A percentile compares a stretch with the other conserved stretches of the same genome.
These are phyloP conservation scores for Forbesichthys agassizii DNA, from an alignment of 2,113 vertebrate genomes.

Conservation along the genomic window DNA sequence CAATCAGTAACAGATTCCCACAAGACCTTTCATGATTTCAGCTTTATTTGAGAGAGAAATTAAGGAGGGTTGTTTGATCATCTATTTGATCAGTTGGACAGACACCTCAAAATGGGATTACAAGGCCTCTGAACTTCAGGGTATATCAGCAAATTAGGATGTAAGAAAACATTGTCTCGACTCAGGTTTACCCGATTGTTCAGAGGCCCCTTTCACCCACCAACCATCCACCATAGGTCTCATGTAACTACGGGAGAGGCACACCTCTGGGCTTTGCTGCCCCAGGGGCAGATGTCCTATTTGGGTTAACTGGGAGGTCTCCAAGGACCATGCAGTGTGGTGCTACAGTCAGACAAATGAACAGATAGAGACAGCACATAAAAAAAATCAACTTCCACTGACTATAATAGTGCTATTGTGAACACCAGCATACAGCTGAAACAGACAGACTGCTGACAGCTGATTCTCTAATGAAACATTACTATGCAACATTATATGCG, in stretches of 20 bases:
- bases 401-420: not conserved
- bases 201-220: slow-evolving; percentile 1
- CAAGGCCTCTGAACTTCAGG: not conserved
- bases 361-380: slow-evolving; percentile 4
- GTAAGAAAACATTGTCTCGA: not conserved
- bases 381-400: not conserved
- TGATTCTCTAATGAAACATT: not conserved
- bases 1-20: slow-evolving; percentile 8
- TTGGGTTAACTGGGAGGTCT: slow-evolving; percentile 5
- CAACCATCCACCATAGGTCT: not conserved
- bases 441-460: not conserved
- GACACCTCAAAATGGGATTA: not conserved
- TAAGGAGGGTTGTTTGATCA: not conserved
- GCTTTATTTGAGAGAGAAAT: not conserved
- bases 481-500: no score
- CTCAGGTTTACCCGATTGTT: not conserved
- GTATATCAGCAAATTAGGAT: not conserved
- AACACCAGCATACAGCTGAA: not conserved
- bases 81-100: not conserved
- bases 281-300: slow-evolving; percentile 4
- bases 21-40: slow-evolving; percentile 11
- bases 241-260: not conserved
- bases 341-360: slow-evolving; percentile 22
- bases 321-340: slow-evolving; percentile 5
- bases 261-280: slow-evolving; percentile 12